Evolutionary conservation across 2,797 vertebrate species (phyloP).

Genomic region (Ciconia nigra): DNA sequence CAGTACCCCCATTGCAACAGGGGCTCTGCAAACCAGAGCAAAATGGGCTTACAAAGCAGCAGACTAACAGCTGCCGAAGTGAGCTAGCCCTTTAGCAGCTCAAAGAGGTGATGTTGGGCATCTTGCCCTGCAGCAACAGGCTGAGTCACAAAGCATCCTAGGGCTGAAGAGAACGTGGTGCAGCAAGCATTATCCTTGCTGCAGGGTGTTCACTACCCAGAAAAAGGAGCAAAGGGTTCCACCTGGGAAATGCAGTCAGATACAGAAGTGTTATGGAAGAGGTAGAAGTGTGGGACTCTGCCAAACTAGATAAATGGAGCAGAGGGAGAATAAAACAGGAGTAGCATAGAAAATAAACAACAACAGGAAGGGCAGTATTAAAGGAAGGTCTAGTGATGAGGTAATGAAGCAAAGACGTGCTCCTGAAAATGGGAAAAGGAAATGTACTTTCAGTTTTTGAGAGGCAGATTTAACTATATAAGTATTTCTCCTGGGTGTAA

Average conservation of each 20-base stretch:
- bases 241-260: not conserved
- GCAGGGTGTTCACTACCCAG: not conserved
- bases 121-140: not conserved
- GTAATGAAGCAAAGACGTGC: not conserved
- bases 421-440: not conserved
- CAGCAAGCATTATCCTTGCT: not conserved
- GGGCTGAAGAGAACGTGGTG: not conserved
- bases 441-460: not conserved
- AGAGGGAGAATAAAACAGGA: not conserved
- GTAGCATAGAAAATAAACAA: not conserved
- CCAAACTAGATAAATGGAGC: not conserved
- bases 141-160: not conserved
- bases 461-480: not conserved
- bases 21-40: not conserved
- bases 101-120: not conserved
- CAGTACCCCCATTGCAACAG: not conserved
- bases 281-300: not conserved
- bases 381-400: not conserved
- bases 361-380: not conserved
- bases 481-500: not conserved
- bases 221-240: not conserved
- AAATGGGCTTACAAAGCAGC: not conserved
- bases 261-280: not conserved
- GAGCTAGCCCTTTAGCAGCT: not conserved
- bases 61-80: not conserved